phyloP scores from a whole-genome alignment of 2,113 vertebrate genomes.

The Dasypus novemcinctus region DNA sequence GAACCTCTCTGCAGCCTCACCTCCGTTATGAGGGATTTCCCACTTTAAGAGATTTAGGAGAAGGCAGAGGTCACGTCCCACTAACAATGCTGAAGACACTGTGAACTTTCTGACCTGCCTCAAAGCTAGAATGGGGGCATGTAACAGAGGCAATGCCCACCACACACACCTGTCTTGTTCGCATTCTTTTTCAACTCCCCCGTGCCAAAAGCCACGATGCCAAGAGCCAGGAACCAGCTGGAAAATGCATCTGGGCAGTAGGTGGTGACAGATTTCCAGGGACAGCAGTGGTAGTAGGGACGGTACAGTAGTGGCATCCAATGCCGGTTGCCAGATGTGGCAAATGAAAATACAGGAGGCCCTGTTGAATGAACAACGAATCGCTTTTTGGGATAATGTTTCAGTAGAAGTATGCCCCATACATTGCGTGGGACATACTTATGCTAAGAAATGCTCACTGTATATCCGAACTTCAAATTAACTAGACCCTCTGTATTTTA shows the following conservation, averaged over 20 bases:
- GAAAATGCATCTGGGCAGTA: neutral
- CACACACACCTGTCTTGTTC: neutral
- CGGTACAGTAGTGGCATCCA: neutral
- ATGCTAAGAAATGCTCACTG: neutral
- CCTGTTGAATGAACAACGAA: neutral
- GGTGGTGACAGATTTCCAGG: neutral
- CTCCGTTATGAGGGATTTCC: neutral
- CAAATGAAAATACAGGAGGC: neutral
- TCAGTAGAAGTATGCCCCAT: neutral
- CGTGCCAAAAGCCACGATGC: neutral
- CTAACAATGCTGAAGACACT: neutral
- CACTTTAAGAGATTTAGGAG: neutral
- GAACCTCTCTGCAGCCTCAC: neutral
- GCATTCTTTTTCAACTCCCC: neutral
- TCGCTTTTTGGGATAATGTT: neutral
- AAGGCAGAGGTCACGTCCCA: neutral
- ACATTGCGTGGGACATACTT: neutral
- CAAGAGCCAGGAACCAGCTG: neutral
- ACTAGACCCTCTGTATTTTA: neutral
- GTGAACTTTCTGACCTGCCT: neutral
- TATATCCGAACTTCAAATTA: conserved; percentile 11
- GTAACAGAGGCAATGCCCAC: neutral
- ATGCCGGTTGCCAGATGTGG: neutral
- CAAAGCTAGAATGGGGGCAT: neutral
- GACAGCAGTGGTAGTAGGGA: neutral